Base-by-base conservation (phyloP, 2,888 invertebrate species). In the Acleris laterana region DNA sequence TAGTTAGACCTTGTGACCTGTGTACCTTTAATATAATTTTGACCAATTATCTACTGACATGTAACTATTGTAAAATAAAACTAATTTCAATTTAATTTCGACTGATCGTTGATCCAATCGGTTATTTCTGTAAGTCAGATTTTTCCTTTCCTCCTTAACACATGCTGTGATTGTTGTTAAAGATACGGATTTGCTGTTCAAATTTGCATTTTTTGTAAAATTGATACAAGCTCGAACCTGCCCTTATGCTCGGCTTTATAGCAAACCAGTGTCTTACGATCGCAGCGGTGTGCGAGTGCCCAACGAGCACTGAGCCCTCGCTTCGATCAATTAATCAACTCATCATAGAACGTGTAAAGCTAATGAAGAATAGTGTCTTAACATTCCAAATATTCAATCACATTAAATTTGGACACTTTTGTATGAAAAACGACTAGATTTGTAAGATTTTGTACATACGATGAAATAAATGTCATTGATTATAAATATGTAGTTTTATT, bases 391-490 rank as follows among this genome's bases (percentile, higher is more conserved):
- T 90, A 89, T 81, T 88, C 88, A 84, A 87, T 83, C 88, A 87
- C 84, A 79, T 87, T 84, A 87, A 85, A 89, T 89, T 91, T 92
- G 89, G 90, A 91, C 90, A 93, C 90, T 92, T 93, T 92, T 92
- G 90, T 93, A 92, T 85, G 88, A 87, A 83, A 65, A 86, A 89
- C 79, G 79, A 83, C 82, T 91, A 92, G 89, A 88, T 90, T 87
- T 90, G 68, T 91, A 91, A 92, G 93, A 87, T 93, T 93, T 93
- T 93, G 93, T 93, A 93, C 91, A 93, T 93, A 93, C 87, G 89
- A 90, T 89, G 85, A 90, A 90, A 92, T 92, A 93, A 92, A 92
- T 93, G 92, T 90, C 90, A 91, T 91, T 92, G 88, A 89, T n/a
- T 84, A 87, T 85, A 88, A 82, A 74, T 69, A 65, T 74, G 59